Evolutionary conservation across 2,797 vertebrate genomes (phyloP).

Genomic region (Melanotaenia pygmaea): DNA sequence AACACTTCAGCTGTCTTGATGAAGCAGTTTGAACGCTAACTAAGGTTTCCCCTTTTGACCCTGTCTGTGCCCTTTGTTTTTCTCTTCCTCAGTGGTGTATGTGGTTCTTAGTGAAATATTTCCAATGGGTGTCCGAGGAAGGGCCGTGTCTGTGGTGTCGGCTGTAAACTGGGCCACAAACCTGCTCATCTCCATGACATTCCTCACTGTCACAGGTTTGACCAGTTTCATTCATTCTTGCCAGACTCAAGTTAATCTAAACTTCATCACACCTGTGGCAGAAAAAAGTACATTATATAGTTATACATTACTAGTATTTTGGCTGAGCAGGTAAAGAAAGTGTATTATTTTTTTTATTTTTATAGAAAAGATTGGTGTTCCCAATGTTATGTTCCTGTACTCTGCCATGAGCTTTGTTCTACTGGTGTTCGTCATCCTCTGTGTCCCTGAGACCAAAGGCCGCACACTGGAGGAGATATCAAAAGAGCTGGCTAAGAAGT

Average conservation of each 20-base stretch:
- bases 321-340: background rate
- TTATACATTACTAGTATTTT: background rate
- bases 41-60: background rate
- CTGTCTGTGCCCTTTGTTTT: background rate
- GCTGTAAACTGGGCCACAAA: slow-evolving; percentile 96
- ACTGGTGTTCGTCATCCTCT: slow-evolving; percentile 89
- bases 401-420: slow-evolving; percentile 89
- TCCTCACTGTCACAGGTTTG: slow-evolving; percentile 92
- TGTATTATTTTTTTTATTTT: slow-evolving; percentile 7
- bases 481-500: slow-evolving; percentile 89
- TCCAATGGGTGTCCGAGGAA: slow-evolving; percentile 91
- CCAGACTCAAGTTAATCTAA: background rate
- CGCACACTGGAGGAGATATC: slow-evolving; percentile 95
- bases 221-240: background rate
- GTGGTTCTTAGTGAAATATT: slow-evolving; percentile 95
- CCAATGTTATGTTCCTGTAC: slow-evolving; percentile 92
- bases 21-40: slow-evolving; percentile 10
- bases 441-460: slow-evolving; percentile 93
- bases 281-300: background rate
- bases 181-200: slow-evolving; percentile 94
- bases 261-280: background rate
- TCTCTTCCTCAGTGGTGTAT: slow-evolving; percentile 89
- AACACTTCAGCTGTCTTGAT: background rate
- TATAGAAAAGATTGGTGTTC: slow-evolving; percentile 89
- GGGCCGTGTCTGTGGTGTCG: slow-evolving; percentile 91